Evolutionary conservation across 2,113 vertebrate species (phyloP), one percentile per base, ranked within the genome.

Genomic region (Nyctereutes procyonoides): DNA sequence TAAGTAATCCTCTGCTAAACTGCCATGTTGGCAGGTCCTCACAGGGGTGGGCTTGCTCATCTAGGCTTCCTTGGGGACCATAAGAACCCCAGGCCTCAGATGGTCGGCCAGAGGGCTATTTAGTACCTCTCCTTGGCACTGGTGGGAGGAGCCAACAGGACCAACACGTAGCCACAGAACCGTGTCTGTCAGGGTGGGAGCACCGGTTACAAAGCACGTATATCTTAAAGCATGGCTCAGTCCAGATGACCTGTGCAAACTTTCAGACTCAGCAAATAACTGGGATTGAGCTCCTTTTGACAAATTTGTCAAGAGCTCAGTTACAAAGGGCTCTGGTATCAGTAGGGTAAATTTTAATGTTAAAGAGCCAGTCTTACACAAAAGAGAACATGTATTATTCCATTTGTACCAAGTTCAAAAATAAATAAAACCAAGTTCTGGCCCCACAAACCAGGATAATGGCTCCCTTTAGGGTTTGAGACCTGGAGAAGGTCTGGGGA

Each of bases 321-420:
- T 88, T 67, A 96, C 65, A 93, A 90, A 95, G 71, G 80, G 48
- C 32, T 90, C 55, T 77, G 84, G 60, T 56, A 94, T 28, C 63
- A 53, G 38, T 90, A 65, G 43, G 77, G 51, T 88, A 93, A 92
- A 60, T 87, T 85, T 84, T 91, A 17, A 76, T 76, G 35, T 53
- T 24, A 67, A 90, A 86, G 73, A 35, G n/a, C 20, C 13, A 38
- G 48, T 76, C 94, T 91, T 84, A 62, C 24, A 65, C 35, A 58
- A 89, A 71, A 87, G 30, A 58, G 38, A 65, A 73, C 16, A 76
- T 22, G 60, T 22, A 83, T 96, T 56, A 69, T 55, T 90, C 51
- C 63, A 79, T 69, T 96, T 89, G 69, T 14, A 76, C 56, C 12
- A 67, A 63, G 32, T 65, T 93, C 3, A 51, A 76, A 95, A 94